Evolutionary conservation across 2,888 invertebrate genomes (phyloP).

Genomic region (Cactoblastis cactorum): DNA sequence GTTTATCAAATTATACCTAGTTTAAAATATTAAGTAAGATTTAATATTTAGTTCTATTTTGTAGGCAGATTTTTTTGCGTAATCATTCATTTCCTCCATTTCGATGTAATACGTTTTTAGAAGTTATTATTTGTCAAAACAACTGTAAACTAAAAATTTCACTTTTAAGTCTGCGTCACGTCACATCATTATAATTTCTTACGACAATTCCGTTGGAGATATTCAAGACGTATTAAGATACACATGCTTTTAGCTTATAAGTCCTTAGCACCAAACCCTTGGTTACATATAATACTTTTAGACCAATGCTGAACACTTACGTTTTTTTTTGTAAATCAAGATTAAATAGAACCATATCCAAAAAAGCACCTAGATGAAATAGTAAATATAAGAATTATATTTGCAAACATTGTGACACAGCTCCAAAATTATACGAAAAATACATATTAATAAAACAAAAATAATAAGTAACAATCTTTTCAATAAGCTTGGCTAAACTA

Average conservation of each 20-base stretch:
- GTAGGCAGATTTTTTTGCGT: too few species aligned
- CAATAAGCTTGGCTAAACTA: not conserved
- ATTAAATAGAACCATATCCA: constrained; percentile 20
- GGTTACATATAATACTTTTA: constrained; percentile 54
- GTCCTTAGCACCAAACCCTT: constrained; percentile 64
- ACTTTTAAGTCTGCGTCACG: too few species aligned
- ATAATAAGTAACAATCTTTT: not conserved
- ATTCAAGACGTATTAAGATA: constrained; percentile 18
- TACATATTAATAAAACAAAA: not conserved
- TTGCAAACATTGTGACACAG: constrained; percentile 22
- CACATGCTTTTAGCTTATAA: constrained; percentile 40
- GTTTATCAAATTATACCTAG: not conserved
- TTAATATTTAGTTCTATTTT: too few species aligned
- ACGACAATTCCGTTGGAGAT: not conserved
- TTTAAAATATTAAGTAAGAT: too few species aligned
- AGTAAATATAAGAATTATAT: constrained; percentile 12
- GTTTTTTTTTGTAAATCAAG: constrained; percentile 40
- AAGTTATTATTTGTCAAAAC: too few species aligned
- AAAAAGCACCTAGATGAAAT: constrained; percentile 25
- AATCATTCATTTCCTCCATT: too few species aligned
- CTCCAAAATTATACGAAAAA: not conserved
- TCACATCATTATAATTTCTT: not conserved
- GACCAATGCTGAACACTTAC: constrained; percentile 70
- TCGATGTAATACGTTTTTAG: too few species aligned
- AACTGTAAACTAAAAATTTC: too few species aligned